Evolutionary conservation across 2,797 vertebrate species (phyloP).

Genomic region (Phrynocephalus vlangalii): DNA sequence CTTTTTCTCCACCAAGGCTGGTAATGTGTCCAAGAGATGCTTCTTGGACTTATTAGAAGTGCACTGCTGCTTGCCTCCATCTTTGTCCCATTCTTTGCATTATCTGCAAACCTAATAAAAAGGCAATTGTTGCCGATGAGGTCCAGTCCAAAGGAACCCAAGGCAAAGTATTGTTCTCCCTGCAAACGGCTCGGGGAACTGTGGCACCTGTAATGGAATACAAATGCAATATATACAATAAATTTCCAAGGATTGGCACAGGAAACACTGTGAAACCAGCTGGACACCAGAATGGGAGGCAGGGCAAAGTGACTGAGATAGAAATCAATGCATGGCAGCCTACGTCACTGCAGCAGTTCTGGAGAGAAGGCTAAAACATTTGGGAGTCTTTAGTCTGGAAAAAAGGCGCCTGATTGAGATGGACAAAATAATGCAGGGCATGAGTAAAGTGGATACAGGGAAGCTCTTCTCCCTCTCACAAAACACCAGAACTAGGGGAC

Average conservation of each 20-base stretch:
- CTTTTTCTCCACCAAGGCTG: no score
- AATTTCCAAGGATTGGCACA: neutral
- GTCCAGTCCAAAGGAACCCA: neutral
- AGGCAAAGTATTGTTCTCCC: neutral
- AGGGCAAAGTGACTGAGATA: neutral
- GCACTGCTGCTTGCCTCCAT: neutral
- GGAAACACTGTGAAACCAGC: neutral
- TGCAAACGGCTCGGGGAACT: neutral
- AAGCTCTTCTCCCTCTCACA: no score
- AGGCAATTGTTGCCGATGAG: neutral
- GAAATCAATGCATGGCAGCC: neutral
- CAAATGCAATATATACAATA: neutral
- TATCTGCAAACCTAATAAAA: neutral
- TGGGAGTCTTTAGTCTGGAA: neutral
- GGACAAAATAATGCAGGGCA: no score
- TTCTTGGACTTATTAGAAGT: neutral
- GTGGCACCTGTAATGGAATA: neutral
- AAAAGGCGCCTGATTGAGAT: no score
- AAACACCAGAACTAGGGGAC: no score
- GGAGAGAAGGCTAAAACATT: no score
- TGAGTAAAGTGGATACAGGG: no score
- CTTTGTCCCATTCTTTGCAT: neutral
- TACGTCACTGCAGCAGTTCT: neutral
- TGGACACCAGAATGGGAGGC: neutral
- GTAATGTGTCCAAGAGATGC: neutral